These are phyloP conservation scores for Acanthosepion esculentum DNA, from an alignment of 2,888 invertebrate species.

Conservation along the genomic window DNA sequence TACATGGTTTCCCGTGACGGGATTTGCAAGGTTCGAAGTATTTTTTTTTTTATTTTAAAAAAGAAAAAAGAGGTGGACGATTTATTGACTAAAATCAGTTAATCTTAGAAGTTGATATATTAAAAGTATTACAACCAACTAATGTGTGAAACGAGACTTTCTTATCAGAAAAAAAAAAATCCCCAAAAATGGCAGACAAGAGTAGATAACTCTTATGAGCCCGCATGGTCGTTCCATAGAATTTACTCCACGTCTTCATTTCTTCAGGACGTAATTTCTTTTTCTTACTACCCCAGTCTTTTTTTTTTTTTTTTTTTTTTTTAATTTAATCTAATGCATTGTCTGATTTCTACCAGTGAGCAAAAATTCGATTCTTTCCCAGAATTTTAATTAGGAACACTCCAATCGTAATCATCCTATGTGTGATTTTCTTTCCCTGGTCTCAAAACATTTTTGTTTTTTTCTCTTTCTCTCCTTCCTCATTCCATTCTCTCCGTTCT, in stretches of 20 bases:
- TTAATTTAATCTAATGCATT: not conserved
- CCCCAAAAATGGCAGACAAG: too few species aligned
- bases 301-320: not conserved
- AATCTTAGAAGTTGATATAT: too few species aligned
- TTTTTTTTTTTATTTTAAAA: too few species aligned
- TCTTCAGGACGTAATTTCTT: not conserved
- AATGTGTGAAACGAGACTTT: too few species aligned
- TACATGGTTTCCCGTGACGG: too few species aligned
- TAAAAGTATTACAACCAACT: too few species aligned
- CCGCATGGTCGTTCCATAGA: too few species aligned
- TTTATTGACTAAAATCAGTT: too few species aligned
- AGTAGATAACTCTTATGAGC: too few species aligned
- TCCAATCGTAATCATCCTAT: not conserved
- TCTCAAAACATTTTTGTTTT: not conserved
- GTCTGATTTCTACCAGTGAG: conserved; percentile 1
- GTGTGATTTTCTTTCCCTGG: not conserved
- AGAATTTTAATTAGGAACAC: conserved; percentile 18
- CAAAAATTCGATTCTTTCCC: not conserved
- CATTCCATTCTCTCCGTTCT: not conserved
- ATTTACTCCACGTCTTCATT: not conserved
- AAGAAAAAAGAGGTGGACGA: too few species aligned
- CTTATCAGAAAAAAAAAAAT: too few species aligned
- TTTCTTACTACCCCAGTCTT: not conserved
- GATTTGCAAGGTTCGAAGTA: too few species aligned
- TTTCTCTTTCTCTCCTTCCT: not conserved